These are phyloP conservation scores for Dallia pectoralis DNA, from an alignment of 2,797 vertebrate species.

Conservation along the genomic window DNA sequence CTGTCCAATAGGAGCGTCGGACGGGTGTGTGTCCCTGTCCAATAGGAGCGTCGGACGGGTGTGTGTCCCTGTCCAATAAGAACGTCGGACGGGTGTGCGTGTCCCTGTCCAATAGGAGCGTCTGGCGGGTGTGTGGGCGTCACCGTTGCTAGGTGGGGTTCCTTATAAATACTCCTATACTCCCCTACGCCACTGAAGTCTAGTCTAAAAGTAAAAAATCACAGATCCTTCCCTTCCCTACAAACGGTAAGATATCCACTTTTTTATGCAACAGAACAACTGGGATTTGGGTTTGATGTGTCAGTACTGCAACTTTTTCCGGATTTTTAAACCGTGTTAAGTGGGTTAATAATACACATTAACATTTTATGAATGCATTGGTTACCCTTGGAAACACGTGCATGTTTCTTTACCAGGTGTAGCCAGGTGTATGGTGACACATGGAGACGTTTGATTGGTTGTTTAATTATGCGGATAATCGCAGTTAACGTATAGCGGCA, in stretches of 20 bases:
- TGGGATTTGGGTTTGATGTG: neutral
- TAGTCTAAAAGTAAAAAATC: slow-evolving; percentile 28
- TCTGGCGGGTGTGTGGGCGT: slow-evolving; percentile 40
- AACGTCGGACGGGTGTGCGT: too few species aligned
- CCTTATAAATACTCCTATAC: slow-evolving; percentile 55
- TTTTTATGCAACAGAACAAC: neutral
- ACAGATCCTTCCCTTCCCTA: neutral
- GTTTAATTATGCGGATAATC: neutral
- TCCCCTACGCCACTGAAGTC: slow-evolving; percentile 36
- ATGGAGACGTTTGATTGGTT: neutral
- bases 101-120: slow-evolving; percentile 38
- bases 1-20: too few species aligned
- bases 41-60: too few species aligned
- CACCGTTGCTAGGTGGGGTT: slow-evolving; percentile 63
- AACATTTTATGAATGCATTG: neutral
- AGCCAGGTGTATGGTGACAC: neutral
- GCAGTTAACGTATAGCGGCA: too few species aligned
- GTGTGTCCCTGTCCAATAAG: neutral
- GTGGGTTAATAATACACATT: neutral
- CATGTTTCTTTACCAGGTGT: neutral
- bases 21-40: too few species aligned
- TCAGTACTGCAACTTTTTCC: neutral
- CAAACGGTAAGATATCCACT: slow-evolving; percentile 53
- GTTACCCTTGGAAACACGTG: neutral
- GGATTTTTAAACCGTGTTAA: neutral